A percentile compares a stretch with the other conserved stretches of the same genome.
phyloP scores from a whole-genome alignment of 2,888 invertebrate species.

The Carabus problematicus region DNA sequence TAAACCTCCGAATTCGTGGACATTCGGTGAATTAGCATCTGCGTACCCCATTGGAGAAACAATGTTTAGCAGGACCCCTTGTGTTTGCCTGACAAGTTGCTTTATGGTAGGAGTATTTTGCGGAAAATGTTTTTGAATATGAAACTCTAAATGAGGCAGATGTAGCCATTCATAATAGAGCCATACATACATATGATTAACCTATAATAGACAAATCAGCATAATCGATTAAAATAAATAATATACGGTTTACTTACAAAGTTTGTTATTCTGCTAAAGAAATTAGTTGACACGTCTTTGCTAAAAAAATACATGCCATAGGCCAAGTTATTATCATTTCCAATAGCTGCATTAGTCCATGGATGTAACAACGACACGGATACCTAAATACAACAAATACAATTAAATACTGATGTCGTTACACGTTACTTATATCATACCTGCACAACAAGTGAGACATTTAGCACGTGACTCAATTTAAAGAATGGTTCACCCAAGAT shows the following conservation, averaged over 20 bases:
- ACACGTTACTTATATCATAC: conserved; percentile 5
- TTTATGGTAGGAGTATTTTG: conserved; percentile 19
- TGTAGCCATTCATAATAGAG: conserved; percentile 19
- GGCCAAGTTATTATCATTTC: conserved; percentile 24
- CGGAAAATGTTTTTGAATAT: conserved; percentile 19
- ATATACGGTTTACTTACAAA: conserved; percentile 12
- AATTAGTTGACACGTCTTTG: conserved; percentile 12
- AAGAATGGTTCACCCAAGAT: conserved; percentile 10
- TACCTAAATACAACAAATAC: conserved; percentile 19
- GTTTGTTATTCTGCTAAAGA: conserved; percentile 19
- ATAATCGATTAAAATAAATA: neutral
- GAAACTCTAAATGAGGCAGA: conserved; percentile 5
- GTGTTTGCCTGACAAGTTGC: conserved; percentile 17
- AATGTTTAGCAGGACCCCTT: conserved; percentile 20
- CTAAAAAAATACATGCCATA: conserved; percentile 23
- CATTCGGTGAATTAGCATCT: conserved; percentile 1
- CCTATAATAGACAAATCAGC: neutral
- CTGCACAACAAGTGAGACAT: conserved; percentile 24
- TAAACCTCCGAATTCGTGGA: conserved; percentile 24
- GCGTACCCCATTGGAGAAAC: conserved; percentile 16
- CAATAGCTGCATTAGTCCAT: conserved; percentile 18
- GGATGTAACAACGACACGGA: conserved; percentile 14
- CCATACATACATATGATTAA: conserved; percentile 16
- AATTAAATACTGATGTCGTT: neutral
- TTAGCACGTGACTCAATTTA: conserved; percentile 16